Conservation (phyloP, 2,888 invertebrate species). For the Parascotia fuliginaria region DNA sequence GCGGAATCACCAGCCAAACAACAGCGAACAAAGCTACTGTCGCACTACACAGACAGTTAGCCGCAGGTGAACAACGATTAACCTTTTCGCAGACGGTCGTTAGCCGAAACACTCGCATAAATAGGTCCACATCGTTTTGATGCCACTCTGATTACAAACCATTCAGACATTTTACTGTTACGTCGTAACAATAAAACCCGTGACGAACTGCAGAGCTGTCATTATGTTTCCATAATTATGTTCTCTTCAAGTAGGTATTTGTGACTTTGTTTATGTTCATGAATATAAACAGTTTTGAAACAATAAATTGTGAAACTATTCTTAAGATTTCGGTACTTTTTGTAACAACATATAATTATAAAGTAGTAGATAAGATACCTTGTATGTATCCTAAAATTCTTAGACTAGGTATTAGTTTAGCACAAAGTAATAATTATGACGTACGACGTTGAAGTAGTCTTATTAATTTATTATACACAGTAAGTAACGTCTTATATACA, state of each 20-base stretch:
- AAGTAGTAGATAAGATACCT: no score
- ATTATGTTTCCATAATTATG: slow-evolving; percentile 38
- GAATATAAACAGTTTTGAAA: not conserved
- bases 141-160: slow-evolving; percentile 61
- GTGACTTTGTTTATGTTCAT: not conserved
- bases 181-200: slow-evolving; percentile 63
- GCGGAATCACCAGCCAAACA: slow-evolving; percentile 52
- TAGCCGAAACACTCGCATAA: slow-evolving; percentile 65
- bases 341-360: no score
- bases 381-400: no score
- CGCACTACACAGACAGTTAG: slow-evolving; percentile 63
- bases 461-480: no score
- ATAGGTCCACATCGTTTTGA: slow-evolving; percentile 63
- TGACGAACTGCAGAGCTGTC: slow-evolving; percentile 60
- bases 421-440: no score
- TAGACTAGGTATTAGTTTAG: no score
- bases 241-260: slow-evolving; percentile 38
- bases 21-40: slow-evolving; percentile 63
- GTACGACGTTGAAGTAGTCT: no score
- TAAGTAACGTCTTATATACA: no score
- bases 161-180: slow-evolving; percentile 66
- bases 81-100: slow-evolving; percentile 75
- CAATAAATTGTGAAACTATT: not conserved
- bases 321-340: not conserved
- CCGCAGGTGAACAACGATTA: slow-evolving; percentile 77